Base-by-base conservation (phyloP, 2,888 invertebrate species). In the Andricus quercusramuli region DNA sequence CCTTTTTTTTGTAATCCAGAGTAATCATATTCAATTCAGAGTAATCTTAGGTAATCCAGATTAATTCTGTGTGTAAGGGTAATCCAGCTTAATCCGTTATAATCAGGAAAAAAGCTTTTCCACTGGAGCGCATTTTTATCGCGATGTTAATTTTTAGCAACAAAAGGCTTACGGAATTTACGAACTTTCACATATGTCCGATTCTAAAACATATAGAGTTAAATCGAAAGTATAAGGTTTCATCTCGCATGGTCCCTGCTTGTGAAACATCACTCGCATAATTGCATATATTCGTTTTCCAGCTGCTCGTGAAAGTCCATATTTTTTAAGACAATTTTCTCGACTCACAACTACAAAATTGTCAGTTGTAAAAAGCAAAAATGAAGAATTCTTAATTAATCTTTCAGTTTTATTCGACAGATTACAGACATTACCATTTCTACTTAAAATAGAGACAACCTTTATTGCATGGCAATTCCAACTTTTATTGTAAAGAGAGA, bases 301-400 rank as follows among this genome's bases (percentile, higher is more conserved):
- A 87, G 87, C 85, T 87, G 87, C 85, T 85, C 85, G 89, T 85
- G 89, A 87, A 88, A 89, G 89, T 74, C 51, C n/a, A 70, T 25
- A 70, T 32, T 56, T n/a, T 74, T 74, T 56, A 74, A 56, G 56
- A 56, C 74, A 56, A 74, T 74, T 13, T 56, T 20, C 56, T 13
- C n/a, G n/a, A n/a, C 74, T 51, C 56, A 6, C 74, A 13, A 32
- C 5, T 32, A 32, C n/a, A 74, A 51, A 62, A 62, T 62, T 25
- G 25, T 51, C 51, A 32, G 17, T 74, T 56, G 56, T 32, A 44
- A 25, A 41, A 44, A 15, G 41, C 6, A 70, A 25, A 29, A 29
- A 70, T 17, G 3, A 70, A 47, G n/a, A 3, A 51, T 20, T 41
- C 17, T 29, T 74, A 51, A 74, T 56, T 74, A 32, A 74, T 56